Percentiles rank a stretch among this genome's conserved stretches.
Conservation (phyloP, 2,888 invertebrate genomes). For the Tipula lateralis region DNA sequence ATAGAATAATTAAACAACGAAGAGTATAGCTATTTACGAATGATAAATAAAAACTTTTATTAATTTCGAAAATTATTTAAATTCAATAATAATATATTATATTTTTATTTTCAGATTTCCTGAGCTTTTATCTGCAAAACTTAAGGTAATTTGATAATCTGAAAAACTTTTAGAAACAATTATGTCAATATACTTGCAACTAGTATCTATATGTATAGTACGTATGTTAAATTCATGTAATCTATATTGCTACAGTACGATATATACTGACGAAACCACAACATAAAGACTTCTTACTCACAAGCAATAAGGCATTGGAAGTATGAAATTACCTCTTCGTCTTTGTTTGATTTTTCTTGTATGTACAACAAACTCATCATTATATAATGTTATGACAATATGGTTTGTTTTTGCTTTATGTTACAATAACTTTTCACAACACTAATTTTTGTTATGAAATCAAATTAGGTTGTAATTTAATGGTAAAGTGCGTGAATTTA, state of each 20-base stretch:
- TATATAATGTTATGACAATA: not conserved
- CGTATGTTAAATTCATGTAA: not conserved
- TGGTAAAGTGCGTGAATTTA: constrained; percentile 11
- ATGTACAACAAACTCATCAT: not conserved
- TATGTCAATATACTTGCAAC: too few relatives aligned
- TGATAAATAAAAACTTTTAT: too few relatives aligned
- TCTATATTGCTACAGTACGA: not conserved
- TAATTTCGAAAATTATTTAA: not conserved
- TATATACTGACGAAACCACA: not conserved
- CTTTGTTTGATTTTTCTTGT: not conserved
- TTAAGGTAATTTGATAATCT: not conserved
- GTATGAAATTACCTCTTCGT: not conserved
- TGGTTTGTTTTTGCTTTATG: not conserved
- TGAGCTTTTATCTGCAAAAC: not conserved
- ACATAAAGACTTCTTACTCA: not conserved
- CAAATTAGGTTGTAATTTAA: not conserved
- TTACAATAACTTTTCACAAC: not conserved
- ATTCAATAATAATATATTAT: not conserved
- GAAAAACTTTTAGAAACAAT: too few relatives aligned
- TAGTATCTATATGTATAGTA: too few relatives aligned
- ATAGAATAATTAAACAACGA: too few relatives aligned
- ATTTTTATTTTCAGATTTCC: not conserved
- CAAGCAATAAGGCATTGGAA: not conserved
- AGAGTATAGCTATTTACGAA: too few relatives aligned
- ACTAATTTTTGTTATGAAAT: not conserved